Percentiles rank a stretch among this genome's conserved stretches.
Evolutionary conservation across 1,140 invertebrate species (phyloP).

Genomic region (Hycleus cichorii): DNA sequence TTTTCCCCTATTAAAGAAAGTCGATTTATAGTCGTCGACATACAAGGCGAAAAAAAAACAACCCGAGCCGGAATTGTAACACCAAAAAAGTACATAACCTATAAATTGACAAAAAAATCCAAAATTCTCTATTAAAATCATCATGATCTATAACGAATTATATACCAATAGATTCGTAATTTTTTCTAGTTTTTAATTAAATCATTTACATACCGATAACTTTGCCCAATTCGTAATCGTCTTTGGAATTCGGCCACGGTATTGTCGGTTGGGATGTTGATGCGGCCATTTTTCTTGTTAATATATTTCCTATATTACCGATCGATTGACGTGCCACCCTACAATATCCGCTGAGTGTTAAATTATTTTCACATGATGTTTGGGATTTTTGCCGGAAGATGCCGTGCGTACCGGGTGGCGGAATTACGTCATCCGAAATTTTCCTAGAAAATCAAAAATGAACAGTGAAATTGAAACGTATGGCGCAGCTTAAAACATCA

Average conservation of each 20-base stretch:
- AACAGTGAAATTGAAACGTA: too few relatives aligned
- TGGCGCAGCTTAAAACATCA: too few relatives aligned
- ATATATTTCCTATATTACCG: slow-evolving; percentile 51
- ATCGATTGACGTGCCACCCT: slow-evolving; percentile 44
- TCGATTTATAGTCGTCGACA: background rate
- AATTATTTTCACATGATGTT: slow-evolving; percentile 44
- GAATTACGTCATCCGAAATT: slow-evolving; percentile 50
- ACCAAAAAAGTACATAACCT: slow-evolving; percentile 38
- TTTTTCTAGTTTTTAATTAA: background rate
- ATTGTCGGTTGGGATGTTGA: slow-evolving; percentile 51
- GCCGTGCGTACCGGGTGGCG: slow-evolving; percentile 55
- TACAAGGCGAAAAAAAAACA: background rate
- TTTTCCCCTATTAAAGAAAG: too few relatives aligned
- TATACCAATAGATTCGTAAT: background rate
- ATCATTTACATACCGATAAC: slow-evolving; percentile 65
- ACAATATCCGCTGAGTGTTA: slow-evolving; percentile 40
- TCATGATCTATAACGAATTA: background rate
- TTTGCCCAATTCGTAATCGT: slow-evolving; percentile 90
- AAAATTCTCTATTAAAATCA: background rate
- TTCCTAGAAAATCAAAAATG: slow-evolving; percentile 43
- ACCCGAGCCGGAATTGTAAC: slow-evolving; percentile 27
- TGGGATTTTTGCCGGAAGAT: slow-evolving; percentile 55
- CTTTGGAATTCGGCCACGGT: slow-evolving; percentile 85
- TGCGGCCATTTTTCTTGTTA: slow-evolving; percentile 64
- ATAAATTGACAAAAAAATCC: slow-evolving; percentile 11